A percentile compares a stretch with the other conserved stretches of the same genome.
Conservation (phyloP, 2,888 invertebrate genomes). For the Ectropis crepuscularia region DNA sequence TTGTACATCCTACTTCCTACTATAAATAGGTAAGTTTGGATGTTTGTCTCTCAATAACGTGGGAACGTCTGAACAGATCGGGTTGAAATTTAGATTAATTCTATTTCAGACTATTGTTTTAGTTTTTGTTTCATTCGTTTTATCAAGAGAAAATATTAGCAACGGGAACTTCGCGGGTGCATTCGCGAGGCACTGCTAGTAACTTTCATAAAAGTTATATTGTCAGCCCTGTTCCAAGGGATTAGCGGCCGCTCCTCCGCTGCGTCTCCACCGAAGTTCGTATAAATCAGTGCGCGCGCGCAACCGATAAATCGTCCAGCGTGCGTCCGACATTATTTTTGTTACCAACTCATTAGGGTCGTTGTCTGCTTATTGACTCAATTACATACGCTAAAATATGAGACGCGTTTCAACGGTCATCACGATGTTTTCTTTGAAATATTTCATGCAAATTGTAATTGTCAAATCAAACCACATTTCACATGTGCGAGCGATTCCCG, state of each 20-base stretch:
- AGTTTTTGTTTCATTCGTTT: too few species aligned
- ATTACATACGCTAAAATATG: constrained; percentile 72
- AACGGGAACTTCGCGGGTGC: too few species aligned
- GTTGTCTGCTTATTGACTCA: constrained; percentile 82
- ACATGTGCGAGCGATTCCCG: constrained; percentile 32
- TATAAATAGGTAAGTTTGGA: too few species aligned
- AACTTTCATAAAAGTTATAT: constrained; percentile 7
- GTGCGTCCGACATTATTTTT: constrained; percentile 82
- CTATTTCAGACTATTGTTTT: too few species aligned
- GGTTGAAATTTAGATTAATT: too few species aligned
- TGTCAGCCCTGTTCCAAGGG: constrained; percentile 69
- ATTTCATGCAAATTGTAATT: constrained; percentile 59
- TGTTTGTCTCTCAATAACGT: too few species aligned
- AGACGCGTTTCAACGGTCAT: constrained; percentile 54
- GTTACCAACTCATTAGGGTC: constrained; percentile 83
- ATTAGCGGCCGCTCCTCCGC: constrained; percentile 69
- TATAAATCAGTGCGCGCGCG: constrained; percentile 81
- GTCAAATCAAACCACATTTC: constrained; percentile 62
- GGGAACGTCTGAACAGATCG: too few species aligned
- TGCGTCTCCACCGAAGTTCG: constrained; percentile 60
- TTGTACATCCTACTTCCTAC: too few species aligned
- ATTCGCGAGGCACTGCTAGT: too few species aligned
- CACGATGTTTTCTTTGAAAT: constrained; percentile 65
- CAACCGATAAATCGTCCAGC: constrained; percentile 78
- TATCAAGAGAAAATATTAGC: too few species aligned